Percentiles rank a stretch among this genome's conserved stretches.
phyloP scores from a whole-genome alignment of 2,888 invertebrate species.

The Encarsia formosa region DNA sequence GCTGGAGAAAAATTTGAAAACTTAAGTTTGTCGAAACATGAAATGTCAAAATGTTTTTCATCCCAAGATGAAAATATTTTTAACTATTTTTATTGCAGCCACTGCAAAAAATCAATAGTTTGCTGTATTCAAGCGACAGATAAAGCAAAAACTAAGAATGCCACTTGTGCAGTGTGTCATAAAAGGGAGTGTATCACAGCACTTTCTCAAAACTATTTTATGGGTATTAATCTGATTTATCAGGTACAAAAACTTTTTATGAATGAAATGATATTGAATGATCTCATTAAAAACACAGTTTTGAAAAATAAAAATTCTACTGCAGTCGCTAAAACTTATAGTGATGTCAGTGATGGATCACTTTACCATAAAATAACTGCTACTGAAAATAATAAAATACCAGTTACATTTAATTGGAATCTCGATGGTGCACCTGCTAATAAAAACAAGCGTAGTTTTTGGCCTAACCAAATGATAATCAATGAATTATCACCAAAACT shows the following conservation, averaged over 20 bases:
- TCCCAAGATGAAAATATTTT: neutral
- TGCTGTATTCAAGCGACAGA: neutral
- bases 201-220: neutral
- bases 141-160: neutral
- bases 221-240: neutral
- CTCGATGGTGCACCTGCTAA: constrained; percentile 12
- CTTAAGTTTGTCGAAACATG: neutral
- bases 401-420: constrained; percentile 5
- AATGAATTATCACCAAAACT: neutral
- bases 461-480: neutral
- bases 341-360: neutral
- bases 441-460: constrained; percentile 8
- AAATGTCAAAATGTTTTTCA: neutral
- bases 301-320: neutral
- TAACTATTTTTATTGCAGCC: neutral
- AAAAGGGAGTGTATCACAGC: neutral
- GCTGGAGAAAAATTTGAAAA: neutral
- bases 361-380: neutral
- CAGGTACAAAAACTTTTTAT: neutral
- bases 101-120: neutral
- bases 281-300: neutral
- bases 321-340: too few relatives aligned
- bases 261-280: neutral
- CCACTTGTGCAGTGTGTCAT: neutral
- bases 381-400: neutral